Evolutionary conservation across 2,797 vertebrate genomes (phyloP).

Genomic region (Amblyopsis hoosieri): DNA sequence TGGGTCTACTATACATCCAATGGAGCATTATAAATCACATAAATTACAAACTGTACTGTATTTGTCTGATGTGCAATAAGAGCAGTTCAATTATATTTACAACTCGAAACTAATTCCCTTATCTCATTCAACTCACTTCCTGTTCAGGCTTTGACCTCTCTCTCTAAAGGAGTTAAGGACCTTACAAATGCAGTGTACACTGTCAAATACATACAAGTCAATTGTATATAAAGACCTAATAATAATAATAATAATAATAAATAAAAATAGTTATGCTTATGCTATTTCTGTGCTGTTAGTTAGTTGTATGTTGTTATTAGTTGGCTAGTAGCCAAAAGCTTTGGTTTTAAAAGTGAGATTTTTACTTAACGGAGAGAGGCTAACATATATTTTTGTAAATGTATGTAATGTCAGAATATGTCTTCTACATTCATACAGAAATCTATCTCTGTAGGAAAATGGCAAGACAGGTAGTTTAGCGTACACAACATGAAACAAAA

Average conservation of each 20-base stretch:
- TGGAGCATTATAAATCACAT: not conserved
- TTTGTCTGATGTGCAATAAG: not conserved
- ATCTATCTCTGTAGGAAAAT: too few species aligned
- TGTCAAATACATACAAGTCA: not conserved
- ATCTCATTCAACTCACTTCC: constrained; percentile 27
- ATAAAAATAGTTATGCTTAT: not conserved
- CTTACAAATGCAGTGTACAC: not conserved
- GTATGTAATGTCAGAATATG: too few species aligned
- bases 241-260: not conserved
- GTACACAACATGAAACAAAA: too few species aligned
- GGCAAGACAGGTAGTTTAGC: too few species aligned
- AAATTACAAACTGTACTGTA: constrained; percentile 2
- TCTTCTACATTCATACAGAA: too few species aligned
- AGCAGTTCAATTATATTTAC: not conserved
- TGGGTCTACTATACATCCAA: not conserved
- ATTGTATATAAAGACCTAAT: not conserved
- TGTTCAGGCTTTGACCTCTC: constrained; percentile 10
- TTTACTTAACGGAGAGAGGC: too few species aligned
- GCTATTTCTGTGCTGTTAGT: too few species aligned
- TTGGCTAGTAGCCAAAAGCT: not conserved
- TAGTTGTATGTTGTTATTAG: not conserved
- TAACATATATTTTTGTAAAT: too few species aligned
- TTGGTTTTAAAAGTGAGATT: not conserved
- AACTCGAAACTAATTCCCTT: constrained; percentile 17
- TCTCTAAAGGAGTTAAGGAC: not conserved